phyloP scores from a whole-genome alignment of 2,888 invertebrate genomes.

The Oscheius sp. region DNA sequence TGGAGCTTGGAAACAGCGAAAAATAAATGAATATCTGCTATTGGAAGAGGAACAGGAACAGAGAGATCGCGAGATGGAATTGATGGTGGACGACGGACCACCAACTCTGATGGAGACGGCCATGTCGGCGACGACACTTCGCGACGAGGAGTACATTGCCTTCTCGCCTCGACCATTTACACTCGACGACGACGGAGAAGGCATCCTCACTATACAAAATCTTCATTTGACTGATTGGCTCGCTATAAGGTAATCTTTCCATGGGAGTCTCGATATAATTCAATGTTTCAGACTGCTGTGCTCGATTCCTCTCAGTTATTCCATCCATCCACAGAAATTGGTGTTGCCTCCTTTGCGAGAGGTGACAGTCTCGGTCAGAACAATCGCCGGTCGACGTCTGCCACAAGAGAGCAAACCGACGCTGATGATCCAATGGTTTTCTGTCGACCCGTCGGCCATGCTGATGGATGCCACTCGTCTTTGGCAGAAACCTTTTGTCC shows the following conservation, averaged over 20 bases:
- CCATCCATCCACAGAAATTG: constrained; percentile 15
- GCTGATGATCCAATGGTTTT: constrained; percentile 23
- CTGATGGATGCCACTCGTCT: constrained; percentile 3
- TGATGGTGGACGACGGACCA: neutral
- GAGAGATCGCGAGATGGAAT: too few species aligned
- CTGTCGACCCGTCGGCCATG: neutral
- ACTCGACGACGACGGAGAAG: constrained; percentile 1
- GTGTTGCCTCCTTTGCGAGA: constrained; percentile 7
- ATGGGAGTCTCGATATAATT: neutral
- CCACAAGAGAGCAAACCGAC: neutral
- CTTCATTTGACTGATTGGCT: neutral
- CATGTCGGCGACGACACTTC: neutral
- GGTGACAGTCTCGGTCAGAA: neutral
- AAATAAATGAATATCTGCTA: neutral
- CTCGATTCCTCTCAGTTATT: constrained; percentile 6
- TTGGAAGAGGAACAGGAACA: neutral
- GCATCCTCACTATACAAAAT: constrained; percentile 9
- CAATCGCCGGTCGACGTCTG: too few species aligned
- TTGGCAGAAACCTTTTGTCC: constrained; percentile 8
- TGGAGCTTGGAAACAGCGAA: neutral
- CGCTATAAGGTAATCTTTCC: neutral
- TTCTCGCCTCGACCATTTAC: constrained; percentile 14
- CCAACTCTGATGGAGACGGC: constrained; percentile 1
- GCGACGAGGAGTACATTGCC: constrained; percentile 10
- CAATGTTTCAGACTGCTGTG: neutral